Conservation (phyloP, 2,888 invertebrate genomes). For the Pristionchus mayeri region DNA sequence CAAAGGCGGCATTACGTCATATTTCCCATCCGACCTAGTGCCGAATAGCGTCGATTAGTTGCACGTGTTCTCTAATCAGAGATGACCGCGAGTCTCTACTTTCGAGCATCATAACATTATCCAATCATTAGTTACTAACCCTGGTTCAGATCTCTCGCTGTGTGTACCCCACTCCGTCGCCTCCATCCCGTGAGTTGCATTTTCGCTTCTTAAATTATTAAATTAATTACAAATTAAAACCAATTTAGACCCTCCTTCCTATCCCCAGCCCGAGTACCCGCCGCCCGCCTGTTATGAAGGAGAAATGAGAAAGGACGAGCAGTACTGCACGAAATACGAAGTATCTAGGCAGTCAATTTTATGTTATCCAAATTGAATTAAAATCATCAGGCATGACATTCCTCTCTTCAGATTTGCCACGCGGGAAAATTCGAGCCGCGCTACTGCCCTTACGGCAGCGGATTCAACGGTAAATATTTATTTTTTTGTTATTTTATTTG, state of each 20-base stretch:
- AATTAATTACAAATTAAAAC: too few relatives aligned
- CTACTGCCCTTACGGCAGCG: constrained; percentile 52
- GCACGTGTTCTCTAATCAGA: too few relatives aligned
- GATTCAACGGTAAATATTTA: too few relatives aligned
- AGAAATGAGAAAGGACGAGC: not conserved
- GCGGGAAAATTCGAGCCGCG: constrained; percentile 26
- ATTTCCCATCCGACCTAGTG: too few relatives aligned
- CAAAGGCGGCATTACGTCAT: too few relatives aligned
- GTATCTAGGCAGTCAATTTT: not conserved
- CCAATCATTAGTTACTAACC: too few relatives aligned
- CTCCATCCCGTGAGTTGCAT: not conserved
- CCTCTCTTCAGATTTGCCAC: constrained; percentile 5
- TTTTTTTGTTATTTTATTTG: too few relatives aligned
- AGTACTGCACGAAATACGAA: constrained; percentile 48
- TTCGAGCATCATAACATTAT: too few relatives aligned
- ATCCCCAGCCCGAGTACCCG: not conserved
- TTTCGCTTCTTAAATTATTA: too few relatives aligned
- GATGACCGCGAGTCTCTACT: too few relatives aligned
- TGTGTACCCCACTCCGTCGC: not conserved
- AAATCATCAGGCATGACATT: too few relatives aligned
- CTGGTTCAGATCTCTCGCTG: constrained; percentile 47
- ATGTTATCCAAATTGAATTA: not conserved
- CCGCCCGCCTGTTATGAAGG: constrained; percentile 35
- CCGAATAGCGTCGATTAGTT: too few relatives aligned
- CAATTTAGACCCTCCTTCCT: not conserved